These are phyloP conservation scores for Rousettus madagascariensis DNA, from an alignment of 2,797 vertebrate genomes.

Conservation along the genomic window DNA sequence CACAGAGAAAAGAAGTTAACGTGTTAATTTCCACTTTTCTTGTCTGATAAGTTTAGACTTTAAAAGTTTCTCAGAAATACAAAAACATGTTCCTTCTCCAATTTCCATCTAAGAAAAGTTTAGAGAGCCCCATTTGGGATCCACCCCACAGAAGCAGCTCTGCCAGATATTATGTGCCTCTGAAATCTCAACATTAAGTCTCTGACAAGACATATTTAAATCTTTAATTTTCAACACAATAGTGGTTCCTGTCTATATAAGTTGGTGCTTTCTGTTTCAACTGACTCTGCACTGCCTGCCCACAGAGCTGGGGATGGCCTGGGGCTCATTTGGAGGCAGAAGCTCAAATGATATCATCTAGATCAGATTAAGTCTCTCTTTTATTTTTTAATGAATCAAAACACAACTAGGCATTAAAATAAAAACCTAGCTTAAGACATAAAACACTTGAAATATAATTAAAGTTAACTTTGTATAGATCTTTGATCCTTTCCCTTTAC, in stretches of 20 bases:
- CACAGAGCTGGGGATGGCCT: not conserved
- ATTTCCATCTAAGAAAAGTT: not conserved
- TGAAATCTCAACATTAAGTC: not conserved
- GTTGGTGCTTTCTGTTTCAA: not conserved
- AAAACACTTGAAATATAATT: not conserved
- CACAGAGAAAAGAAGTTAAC: not conserved
- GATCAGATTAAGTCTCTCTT: not conserved
- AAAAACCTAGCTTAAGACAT: not conserved
- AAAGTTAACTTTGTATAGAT: not conserved
- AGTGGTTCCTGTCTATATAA: not conserved
- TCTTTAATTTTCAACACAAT: not conserved
- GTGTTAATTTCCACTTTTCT: not conserved
- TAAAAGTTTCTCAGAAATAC: not conserved
- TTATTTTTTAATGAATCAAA: not conserved
- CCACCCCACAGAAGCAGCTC: not conserved
- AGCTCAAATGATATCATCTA: not conserved
- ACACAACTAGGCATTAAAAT: not conserved
- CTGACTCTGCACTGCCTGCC: not conserved
- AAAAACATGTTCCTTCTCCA: not conserved
- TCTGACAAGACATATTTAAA: not conserved
- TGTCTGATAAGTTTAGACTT: not conserved
- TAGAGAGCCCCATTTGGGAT: not conserved
- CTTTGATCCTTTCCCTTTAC: not conserved
- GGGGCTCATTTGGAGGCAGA: not conserved
- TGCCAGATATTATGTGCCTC: not conserved